Base-by-base conservation (phyloP, 2,888 invertebrate species). In the Himalopsyche japonica region DNA sequence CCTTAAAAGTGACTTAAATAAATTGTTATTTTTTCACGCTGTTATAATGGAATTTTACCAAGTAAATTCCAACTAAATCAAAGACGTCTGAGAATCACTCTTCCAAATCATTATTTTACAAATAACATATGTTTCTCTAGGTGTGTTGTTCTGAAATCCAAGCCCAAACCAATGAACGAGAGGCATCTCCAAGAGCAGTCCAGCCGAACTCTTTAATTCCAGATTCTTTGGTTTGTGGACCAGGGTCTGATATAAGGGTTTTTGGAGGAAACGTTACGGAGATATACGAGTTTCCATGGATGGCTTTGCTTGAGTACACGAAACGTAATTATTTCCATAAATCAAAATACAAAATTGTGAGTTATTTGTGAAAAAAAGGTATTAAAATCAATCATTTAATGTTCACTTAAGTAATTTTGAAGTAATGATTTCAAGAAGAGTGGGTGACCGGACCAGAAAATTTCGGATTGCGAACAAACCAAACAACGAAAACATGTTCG, bases 261-360 rank as follows among this genome's bases (percentile, higher is more conserved):
- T 92, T 93, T 48, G 95, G 95, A 1, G 95, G 95, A 1, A 91
- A 91, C 37, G 88, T 88, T 78, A 92, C 95, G 0, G 93, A 93
- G 32, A 90, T 95, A 27, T 94, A 94, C 84, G 95, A 95, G 88
- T 95, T 94, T 87, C 95, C 95, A 0, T 95, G 95, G 95, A 94
- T 95, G 94, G 93, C 91, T 0, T 89, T 95, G n/a, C 88, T 95
- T 7, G 92, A 93, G 89, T 95, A 95, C 88, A 91, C 92, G 85
- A 93, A 93, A 91, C 92, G 95, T 95, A 90, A 90, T 57, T 20
- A 57, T 24, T 15, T 15, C 15, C 3, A 0, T 37, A 5, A 37
- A 8, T 1, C 37, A 10, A 37, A 37, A 37, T 7, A 43, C 43
- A 3, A 1, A 15, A 15, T 15, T 0, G 43, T 6, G 49, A 6